A percentile compares a stretch with the other conserved stretches of the same genome.
These are phyloP conservation scores for Morpho achilles DNA, from an alignment of 2,888 invertebrate species.

Conservation along the genomic window DNA sequence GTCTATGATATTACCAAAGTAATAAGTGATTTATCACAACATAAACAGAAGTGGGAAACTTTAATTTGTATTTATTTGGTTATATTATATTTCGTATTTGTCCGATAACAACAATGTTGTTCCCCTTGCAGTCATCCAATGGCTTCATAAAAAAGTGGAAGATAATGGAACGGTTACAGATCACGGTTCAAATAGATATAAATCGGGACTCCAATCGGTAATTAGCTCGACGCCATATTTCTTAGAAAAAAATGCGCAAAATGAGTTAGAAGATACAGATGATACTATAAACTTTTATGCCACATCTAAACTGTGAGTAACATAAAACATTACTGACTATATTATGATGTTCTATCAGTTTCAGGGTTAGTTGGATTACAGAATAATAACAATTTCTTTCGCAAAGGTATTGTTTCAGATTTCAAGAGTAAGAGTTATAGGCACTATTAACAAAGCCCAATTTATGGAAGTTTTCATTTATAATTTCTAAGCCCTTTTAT, in stretches of 20 bases:
- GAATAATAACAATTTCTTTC: too few species aligned
- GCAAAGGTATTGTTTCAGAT: too few species aligned
- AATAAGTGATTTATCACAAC: too few species aligned
- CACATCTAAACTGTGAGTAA: slow-evolving; percentile 60
- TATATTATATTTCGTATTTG: neutral
- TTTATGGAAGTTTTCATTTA: too few species aligned
- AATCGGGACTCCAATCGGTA: slow-evolving; percentile 36
- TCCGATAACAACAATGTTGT: neutral
- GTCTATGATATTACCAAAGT: too few species aligned
- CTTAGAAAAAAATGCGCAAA: slow-evolving; percentile 43
- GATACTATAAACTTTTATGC: slow-evolving; percentile 69
- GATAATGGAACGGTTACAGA: slow-evolving; percentile 39
- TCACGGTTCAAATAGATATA: slow-evolving; percentile 32
- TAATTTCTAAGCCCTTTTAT: too few species aligned
- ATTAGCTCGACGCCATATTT: slow-evolving; percentile 64
- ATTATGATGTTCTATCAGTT: too few species aligned
- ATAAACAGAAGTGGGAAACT: too few species aligned
- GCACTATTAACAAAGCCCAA: neutral
- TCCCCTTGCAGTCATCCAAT: slow-evolving; percentile 61
- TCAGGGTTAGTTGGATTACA: too few species aligned
- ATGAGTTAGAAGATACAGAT: slow-evolving; percentile 51
- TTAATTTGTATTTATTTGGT: too few species aligned
- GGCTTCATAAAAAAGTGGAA: slow-evolving; percentile 73
- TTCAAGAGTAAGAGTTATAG: neutral
- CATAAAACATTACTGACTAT: neutral